phyloP scores from a whole-genome alignment of 2,888 invertebrate species.

The Microchrysa polita region DNA sequence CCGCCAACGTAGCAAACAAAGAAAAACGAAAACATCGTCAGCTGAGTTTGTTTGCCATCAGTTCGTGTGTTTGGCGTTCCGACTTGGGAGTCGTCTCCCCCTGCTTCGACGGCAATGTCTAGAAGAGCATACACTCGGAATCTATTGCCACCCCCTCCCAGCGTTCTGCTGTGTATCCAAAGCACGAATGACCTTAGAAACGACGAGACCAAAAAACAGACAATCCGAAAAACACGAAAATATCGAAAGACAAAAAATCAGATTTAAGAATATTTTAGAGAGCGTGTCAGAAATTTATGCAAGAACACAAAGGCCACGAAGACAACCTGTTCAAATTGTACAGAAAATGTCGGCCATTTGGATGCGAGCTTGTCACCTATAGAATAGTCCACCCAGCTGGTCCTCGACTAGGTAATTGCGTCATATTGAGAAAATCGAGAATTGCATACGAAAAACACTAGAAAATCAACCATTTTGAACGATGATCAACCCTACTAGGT shows the following conservation, averaged over 20 bases:
- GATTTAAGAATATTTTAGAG: no score
- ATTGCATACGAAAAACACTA: background rate
- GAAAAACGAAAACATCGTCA: conserved; percentile 36
- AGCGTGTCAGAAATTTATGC: no score
- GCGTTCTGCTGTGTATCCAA: no score
- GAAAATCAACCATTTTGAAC: background rate
- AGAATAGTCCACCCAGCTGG: no score
- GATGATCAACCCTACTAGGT: background rate
- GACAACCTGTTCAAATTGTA: no score
- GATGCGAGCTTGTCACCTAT: no score
- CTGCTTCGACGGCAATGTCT: background rate
- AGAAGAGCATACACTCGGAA: no score
- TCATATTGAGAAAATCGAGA: background rate
- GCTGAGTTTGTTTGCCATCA: conserved; percentile 26
- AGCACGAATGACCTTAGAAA: conserved; percentile 8
- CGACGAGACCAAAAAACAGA: background rate
- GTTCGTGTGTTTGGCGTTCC: background rate
- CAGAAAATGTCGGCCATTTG: no score
- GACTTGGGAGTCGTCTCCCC: background rate
- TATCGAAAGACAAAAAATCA: background rate
- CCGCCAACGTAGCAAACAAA: conserved; percentile 21
- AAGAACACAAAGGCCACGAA: no score
- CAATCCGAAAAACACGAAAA: conserved; percentile 1
- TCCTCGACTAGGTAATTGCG: no score
- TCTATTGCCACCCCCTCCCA: background rate